Percentiles rank a stretch among this genome's conserved stretches.
These are phyloP conservation scores for Philereme vetulata DNA, from an alignment of 2,888 invertebrate genomes.

Conservation along the genomic window DNA sequence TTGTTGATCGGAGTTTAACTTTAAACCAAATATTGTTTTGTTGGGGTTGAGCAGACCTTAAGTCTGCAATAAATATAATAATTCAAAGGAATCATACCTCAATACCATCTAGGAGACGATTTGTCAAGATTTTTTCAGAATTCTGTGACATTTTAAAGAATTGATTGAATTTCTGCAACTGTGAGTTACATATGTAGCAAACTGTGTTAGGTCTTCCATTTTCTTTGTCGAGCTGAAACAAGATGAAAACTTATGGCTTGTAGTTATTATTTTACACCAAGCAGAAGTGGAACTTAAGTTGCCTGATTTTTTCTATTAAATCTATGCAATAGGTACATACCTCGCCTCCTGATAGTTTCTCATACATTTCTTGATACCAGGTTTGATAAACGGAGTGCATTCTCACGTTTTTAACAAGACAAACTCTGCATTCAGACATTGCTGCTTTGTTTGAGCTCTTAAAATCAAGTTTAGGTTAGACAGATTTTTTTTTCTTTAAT, in stretches of 20 bases:
- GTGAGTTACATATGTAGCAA: conserved; percentile 7
- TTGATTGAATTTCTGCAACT: conserved; percentile 8
- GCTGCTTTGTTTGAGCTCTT: neutral
- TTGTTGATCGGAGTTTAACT: too few relatives aligned
- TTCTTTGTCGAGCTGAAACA: conserved; percentile 17
- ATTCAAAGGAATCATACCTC: conserved; percentile 6
- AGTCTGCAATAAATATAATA: neutral
- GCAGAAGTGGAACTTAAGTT: neutral
- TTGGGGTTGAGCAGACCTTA: too few relatives aligned
- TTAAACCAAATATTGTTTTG: too few relatives aligned
- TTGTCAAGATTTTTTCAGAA: conserved; percentile 7
- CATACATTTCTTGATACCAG: conserved; percentile 14
- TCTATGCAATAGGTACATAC: conserved; percentile 1
- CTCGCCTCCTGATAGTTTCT: conserved; percentile 13
- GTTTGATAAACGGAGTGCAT: conserved; percentile 14
- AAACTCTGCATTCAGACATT: conserved; percentile 17
- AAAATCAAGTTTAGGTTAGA: neutral
- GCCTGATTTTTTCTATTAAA: neutral
- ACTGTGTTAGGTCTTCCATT: conserved; percentile 16
- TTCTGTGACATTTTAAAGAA: conserved; percentile 8
- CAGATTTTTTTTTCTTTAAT: too few relatives aligned
- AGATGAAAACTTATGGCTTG: neutral
- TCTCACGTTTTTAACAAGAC: conserved; percentile 11
- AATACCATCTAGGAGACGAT: neutral
- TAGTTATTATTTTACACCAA: too few relatives aligned